Base-by-base conservation (phyloP, 2,888 invertebrate species). In the Thyatira batis region DNA sequence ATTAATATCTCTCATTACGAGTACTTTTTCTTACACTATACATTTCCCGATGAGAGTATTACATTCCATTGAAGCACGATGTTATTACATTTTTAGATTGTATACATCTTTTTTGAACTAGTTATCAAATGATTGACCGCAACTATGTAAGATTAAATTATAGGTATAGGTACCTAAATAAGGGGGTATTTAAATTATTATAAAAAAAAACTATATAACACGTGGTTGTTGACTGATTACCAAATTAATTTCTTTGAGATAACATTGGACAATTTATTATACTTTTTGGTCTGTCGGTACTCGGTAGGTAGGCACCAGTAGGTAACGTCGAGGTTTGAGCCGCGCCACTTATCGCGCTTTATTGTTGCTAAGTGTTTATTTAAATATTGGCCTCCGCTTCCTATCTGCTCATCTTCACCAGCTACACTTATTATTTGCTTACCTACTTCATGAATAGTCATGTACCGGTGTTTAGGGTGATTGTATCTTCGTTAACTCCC, bases 351-450 rank as follows among this genome's bases (percentile, higher is more conserved):
- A 85, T 84, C 87, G 82, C 80, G 64, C 73, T 77, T 80, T 86
- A 85, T 87, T 85, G 86, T 85, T 76, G 78, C 80, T 83, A 84
- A 87, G 86, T 86, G 85, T 87, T 86, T 86, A 84, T 85, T 85
- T 84, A 84, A 82, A 81, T 80, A 78, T 71, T 56, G 52, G 53
- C 52, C 45, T 13, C 25, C 46, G 52, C 53, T 57, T 63, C 64
- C 71, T 78, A 76, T 78, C 80, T 58, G 73, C 64, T 50, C 76
- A 78, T 78, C 75, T 70, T 33, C 33, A 33, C 28, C 28, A 30
- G 5, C 59, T 63, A 67, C 54, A 60, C 58, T 55, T 60, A 63
- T 60, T 62, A 63, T 61, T 64, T 57, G 50, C 57, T 17, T 48
- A 28, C 9, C 44, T 23, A 27, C 33, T 54, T 51, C 30, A 39